These are phyloP conservation scores for Hybos culiciformis DNA, from an alignment of 2,888 invertebrate species.

Conservation along the genomic window DNA sequence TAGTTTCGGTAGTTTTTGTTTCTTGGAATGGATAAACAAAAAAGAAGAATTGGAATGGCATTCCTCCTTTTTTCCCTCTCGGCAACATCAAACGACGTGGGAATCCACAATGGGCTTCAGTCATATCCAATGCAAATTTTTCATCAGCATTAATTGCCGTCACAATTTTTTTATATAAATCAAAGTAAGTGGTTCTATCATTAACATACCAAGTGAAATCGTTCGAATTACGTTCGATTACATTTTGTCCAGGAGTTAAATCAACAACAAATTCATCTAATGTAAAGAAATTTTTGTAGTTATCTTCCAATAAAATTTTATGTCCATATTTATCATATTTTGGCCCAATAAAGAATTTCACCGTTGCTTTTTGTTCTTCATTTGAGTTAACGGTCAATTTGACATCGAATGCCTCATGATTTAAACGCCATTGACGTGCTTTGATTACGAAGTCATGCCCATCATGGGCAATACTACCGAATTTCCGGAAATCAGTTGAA, in stretches of 20 bases:
- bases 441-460: constrained; percentile 38
- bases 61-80: constrained; percentile 46
- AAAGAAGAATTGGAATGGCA: constrained; percentile 47
- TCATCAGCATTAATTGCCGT: constrained; percentile 37
- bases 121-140: constrained; percentile 33
- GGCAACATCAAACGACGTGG: constrained; percentile 51
- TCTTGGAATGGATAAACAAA: constrained; percentile 39
- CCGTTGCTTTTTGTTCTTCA: constrained; percentile 40
- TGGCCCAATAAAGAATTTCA: constrained; percentile 56
- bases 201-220: constrained; percentile 36
- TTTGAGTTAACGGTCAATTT: constrained; percentile 46
- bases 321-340: constrained; percentile 46
- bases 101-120: constrained; percentile 42
- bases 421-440: constrained; percentile 53
- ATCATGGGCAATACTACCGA: constrained; percentile 28
- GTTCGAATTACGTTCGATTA: constrained; percentile 23
- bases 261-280: constrained; percentile 48
- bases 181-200: constrained; percentile 40
- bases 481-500: constrained; percentile 25
- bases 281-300: constrained; percentile 50
- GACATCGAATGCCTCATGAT: constrained; percentile 53
- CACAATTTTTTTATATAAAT: constrained; percentile 37
- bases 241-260: constrained; percentile 39
- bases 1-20: constrained; percentile 34
- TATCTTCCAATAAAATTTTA: constrained; percentile 38